A percentile compares a stretch with the other conserved stretches of the same genome.
These are phyloP conservation scores for Pseudoips prasinana DNA, from an alignment of 2,888 invertebrate species.

Conservation along the genomic window DNA sequence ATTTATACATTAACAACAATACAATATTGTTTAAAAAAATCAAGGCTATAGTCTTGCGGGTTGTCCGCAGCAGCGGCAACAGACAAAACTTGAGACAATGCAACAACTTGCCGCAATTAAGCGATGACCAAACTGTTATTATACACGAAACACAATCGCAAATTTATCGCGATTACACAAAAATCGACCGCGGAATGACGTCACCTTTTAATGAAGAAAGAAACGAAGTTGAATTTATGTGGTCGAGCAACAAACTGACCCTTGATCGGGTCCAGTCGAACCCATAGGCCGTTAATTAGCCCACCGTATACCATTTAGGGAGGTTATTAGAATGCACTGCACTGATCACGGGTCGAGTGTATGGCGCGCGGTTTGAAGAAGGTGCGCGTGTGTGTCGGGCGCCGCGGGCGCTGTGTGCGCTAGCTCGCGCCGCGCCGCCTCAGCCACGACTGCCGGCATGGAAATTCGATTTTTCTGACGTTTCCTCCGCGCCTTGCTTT, in stretches of 20 bases:
- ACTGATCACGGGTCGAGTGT: constrained; percentile 40
- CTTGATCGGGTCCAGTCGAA: constrained; percentile 49
- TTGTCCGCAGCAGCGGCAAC: constrained; percentile 31
- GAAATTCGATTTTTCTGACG: constrained; percentile 82
- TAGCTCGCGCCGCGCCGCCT: constrained; percentile 76
- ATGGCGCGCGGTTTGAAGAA: constrained; percentile 41
- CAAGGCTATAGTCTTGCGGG: constrained; percentile 47
- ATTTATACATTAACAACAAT: constrained; percentile 25
- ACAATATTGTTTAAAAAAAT: constrained; percentile 43
- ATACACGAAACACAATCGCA: constrained; percentile 29
- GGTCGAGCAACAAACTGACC: constrained; percentile 60
- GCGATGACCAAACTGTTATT: constrained; percentile 24
- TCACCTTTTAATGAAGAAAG: constrained; percentile 74
- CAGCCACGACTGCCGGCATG: constrained; percentile 77
- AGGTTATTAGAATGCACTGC: constrained; percentile 35
- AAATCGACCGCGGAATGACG: constrained; percentile 69
- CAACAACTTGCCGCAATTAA: constrained; percentile 41
- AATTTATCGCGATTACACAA: constrained; percentile 39
- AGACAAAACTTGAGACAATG: constrained; percentile 59
- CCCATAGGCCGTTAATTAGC: constrained; percentile 70
- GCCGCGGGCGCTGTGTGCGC: constrained; percentile 71
- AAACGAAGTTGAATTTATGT: constrained; percentile 63
- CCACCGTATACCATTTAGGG: constrained; percentile 47
- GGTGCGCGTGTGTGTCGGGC: constrained; percentile 40
- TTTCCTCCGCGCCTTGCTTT: constrained; percentile 79